A percentile compares a stretch with the other conserved stretches of the same genome.
Evolutionary conservation across 2,888 invertebrate species (phyloP).

Genomic region (Acronicta alni): DNA sequence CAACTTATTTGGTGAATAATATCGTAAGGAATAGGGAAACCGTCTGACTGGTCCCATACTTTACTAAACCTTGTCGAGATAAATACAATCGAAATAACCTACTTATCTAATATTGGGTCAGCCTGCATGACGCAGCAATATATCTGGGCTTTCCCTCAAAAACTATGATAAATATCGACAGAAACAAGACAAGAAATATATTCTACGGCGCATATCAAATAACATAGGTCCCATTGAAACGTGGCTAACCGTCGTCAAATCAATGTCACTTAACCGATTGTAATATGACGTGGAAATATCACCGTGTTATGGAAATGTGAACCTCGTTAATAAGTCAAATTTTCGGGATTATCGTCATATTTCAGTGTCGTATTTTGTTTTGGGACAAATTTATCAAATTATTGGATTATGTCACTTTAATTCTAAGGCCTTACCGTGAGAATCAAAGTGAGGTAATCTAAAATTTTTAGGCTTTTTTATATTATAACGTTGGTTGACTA

Average conservation of each 20-base stretch:
- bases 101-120: conserved; percentile 12
- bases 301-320: conserved; percentile 39
- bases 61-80: not conserved
- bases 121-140: conserved; percentile 4
- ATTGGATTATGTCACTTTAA: too few relatives aligned
- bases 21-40: too few relatives aligned
- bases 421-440: too few relatives aligned
- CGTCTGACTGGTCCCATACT: too few relatives aligned
- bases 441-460: too few relatives aligned
- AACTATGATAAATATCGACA: conserved; percentile 6
- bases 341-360: conserved; percentile 5
- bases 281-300: conserved; percentile 47
- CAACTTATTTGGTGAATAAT: not conserved
- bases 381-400: too few relatives aligned
- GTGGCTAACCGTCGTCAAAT: conserved; percentile 63
- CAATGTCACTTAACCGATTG: conserved; percentile 51
- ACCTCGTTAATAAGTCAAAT: conserved; percentile 29
- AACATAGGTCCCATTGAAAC: conserved; percentile 38
- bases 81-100: conserved; percentile 3
- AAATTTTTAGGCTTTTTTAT: too few relatives aligned
- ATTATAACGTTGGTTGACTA: too few relatives aligned
- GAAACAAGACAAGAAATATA: conserved; percentile 10
- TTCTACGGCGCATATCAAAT: conserved; percentile 38
- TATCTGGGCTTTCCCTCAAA: not conserved
- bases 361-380: not conserved